Evolutionary conservation across 2,113 vertebrate genomes (phyloP), one percentile per base, ranked within the genome.

Genomic region (Aythya baeri): DNA sequence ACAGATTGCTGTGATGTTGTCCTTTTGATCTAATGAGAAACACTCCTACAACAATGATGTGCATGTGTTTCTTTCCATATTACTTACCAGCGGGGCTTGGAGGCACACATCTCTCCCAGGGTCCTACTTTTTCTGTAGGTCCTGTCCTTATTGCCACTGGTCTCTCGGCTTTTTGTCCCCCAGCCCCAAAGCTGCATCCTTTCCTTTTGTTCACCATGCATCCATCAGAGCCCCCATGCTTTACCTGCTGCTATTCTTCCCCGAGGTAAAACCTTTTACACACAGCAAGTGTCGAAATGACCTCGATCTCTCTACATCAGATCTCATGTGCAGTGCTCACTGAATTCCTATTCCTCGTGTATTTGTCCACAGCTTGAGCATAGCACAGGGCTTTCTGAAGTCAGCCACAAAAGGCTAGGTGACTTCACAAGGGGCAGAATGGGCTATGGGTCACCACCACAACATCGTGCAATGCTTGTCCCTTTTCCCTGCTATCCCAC

Each of bases 11-110:
- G 79, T n/a, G 88, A 75, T 92, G 94, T 77, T 94, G 89, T 97
- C 91, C 96, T 94, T 92, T 91, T 91, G 90, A 84, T 97, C 93
- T 94, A 94, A 96, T 81, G 74, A 93, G 91, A 94, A 81, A 49
- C 87, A 94, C 96, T 94, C 97, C 96, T 86, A 96, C 95, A 89
- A 66, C 63, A 95, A 93, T 73, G 72, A 94, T 94, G 93, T 78
- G 85, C 91, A 65, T 88, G 75, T 83, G 62, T 82, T 82, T 91
- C 88, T 95, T 93, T 31, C 82, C 80, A 71, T 22, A 5, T 68
- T 90, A 26, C 79, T 96, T 54, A 88, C 71, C 43, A 71, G 3
- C 4, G 5, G 32, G 44, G 31, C 29, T 73, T 59, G 38, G 57
- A 72, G 17, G 23, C 11, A 43, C 6, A 32, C 67, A 44, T 38